Conservation (phyloP, 2,888 invertebrate genomes). For the Macrophya alboannulata region DNA sequence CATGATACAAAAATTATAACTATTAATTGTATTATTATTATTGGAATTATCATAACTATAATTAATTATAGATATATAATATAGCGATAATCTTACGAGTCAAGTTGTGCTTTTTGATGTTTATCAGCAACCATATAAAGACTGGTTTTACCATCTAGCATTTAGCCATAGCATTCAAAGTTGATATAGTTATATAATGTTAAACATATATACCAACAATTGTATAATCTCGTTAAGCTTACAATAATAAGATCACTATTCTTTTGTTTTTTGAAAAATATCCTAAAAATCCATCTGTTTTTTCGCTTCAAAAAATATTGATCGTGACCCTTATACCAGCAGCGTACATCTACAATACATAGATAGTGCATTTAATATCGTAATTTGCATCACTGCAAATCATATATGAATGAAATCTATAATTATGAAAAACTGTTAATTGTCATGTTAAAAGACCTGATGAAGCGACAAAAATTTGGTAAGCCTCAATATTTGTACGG, state of each 20-base stretch:
- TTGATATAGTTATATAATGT: slow-evolving; percentile 36
- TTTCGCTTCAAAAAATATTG: slow-evolving; percentile 61
- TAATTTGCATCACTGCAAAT: not conserved
- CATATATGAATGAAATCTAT: not conserved
- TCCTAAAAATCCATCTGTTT: slow-evolving; percentile 29
- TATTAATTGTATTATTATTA: slow-evolving; percentile 1
- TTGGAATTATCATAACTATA: not conserved
- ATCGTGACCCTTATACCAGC: too few relatives aligned
- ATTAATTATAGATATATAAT: slow-evolving; percentile 15
- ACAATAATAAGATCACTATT: not conserved
- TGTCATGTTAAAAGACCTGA: not conserved
- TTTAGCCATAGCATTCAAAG: slow-evolving; percentile 50
- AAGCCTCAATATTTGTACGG: slow-evolving; percentile 29
- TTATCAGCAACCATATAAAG: slow-evolving; percentile 54
- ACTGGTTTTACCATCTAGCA: slow-evolving; percentile 58
- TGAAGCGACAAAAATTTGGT: slow-evolving; percentile 16
- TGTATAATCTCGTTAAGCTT: slow-evolving; percentile 36
- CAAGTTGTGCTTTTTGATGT: slow-evolving; percentile 53
- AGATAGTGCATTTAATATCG: slow-evolving; percentile 12
- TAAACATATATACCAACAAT: slow-evolving; percentile 35
- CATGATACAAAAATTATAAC: not conserved
- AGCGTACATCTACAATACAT: not conserved
- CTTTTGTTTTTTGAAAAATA: slow-evolving; percentile 5
- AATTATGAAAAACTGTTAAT: not conserved
- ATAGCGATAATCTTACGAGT: slow-evolving; percentile 18